Base-by-base conservation (phyloP, 1,140 invertebrate genomes). In the Cydia strobilella region DNA sequence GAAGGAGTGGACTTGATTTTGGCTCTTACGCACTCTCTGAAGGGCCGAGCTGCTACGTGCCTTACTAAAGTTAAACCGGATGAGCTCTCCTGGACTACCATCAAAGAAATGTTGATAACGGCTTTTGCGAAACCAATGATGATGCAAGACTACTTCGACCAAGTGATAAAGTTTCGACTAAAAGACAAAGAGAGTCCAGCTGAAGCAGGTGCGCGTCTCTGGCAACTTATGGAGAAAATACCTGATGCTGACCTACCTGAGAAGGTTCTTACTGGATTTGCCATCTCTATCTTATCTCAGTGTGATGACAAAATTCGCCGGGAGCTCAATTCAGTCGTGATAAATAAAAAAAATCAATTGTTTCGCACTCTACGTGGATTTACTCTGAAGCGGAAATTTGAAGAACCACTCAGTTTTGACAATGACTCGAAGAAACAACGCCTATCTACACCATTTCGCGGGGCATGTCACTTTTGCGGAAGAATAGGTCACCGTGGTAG, bases 81-180 rank as follows among this genome's bases (percentile, higher is more conserved):
- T 18, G 0, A 76, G 0, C 48, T 83, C 27, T 54, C 74, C 12
- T 83, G 82, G 78, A 10, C 9, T 2, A 2, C 15, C 5, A 72
- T 84, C 0, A 81, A 81, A 65, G 65, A 82, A 20, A 63, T 78
- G 12, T 62, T 84, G 0, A 51, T 81, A 13, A 39, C 81, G 18
- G 80, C 23, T 31, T 81, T 84, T 76, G 31, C 77, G 0, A 77
- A 80, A 63, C 80, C 82, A 0, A 79, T 77, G 76, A 54, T 78
- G 45, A 77, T 81, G 9, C 82, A 84, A 74, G 82, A 83, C 15
- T 72, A 82, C 18, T 84, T 84, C 13, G 82, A 84, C 59, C n/a
- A 72, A 6, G 39, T 84, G 0, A 77, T 84, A 0, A 75, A 73
- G 62, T 84, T 84, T 72, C 77, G 75, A 18, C 20, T 82, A 4